A percentile compares a stretch with the other conserved stretches of the same genome.
These are phyloP conservation scores for Chaetophractus vellerosus DNA, from an alignment of 2,797 vertebrate genomes.

Conservation along the genomic window DNA sequence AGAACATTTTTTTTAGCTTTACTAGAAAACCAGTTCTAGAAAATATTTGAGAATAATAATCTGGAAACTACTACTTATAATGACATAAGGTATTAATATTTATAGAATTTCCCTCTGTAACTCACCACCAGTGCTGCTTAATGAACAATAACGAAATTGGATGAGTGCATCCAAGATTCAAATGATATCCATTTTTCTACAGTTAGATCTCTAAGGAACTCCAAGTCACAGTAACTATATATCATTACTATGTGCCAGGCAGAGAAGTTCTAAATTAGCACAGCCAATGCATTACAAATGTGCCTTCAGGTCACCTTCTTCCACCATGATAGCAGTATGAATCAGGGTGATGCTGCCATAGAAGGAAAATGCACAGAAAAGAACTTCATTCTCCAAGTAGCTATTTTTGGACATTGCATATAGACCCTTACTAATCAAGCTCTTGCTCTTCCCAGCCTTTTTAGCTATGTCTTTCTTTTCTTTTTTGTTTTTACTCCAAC, in stretches of 20 bases:
- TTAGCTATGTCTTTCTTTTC: neutral
- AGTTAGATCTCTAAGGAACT: slow-evolving; percentile 60
- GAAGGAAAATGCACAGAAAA: neutral
- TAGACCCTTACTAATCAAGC: neutral
- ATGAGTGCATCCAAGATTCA: slow-evolving; percentile 66
- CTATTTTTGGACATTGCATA: neutral
- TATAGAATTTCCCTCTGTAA: slow-evolving; percentile 68
- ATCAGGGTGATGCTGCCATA: neutral
- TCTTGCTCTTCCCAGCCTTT: neutral
- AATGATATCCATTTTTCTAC: slow-evolving; percentile 73
- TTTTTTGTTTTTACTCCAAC: neutral
- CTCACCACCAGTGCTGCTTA: slow-evolving; percentile 67
- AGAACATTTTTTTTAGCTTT: slow-evolving; percentile 23
- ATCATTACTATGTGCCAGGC: neutral
- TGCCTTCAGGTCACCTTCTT: slow-evolving; percentile 39
- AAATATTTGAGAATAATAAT: slow-evolving; percentile 70
- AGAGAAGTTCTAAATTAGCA: slow-evolving; percentile 58
- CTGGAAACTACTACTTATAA: slow-evolving; percentile 55
- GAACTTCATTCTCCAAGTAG: slow-evolving; percentile 20
- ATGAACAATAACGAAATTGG: slow-evolving; percentile 75
- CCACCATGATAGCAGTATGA: neutral
- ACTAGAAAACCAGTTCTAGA: slow-evolving; percentile 41
- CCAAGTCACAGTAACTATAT: slow-evolving; percentile 48
- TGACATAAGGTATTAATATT: slow-evolving; percentile 79
- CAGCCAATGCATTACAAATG: slow-evolving; percentile 22